Percentiles rank a stretch among this genome's conserved stretches.
Evolutionary conservation across 2,797 vertebrate genomes (phyloP).

Genomic region (Falco cherrug): DNA sequence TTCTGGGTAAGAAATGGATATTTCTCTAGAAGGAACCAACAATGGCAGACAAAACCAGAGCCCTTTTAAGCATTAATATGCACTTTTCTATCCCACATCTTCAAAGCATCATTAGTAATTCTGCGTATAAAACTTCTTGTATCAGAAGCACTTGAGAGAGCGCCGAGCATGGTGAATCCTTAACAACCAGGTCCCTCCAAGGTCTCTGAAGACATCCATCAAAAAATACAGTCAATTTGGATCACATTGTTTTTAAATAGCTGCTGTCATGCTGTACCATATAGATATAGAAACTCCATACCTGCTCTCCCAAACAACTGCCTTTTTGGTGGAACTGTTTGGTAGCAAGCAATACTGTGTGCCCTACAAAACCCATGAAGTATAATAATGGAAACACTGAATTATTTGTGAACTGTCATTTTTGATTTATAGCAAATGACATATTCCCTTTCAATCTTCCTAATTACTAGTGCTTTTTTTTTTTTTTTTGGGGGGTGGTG

Average conservation of each 20-base stretch:
- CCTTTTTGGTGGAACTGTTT: neutral
- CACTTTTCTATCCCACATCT: neutral
- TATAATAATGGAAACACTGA: conserved; percentile 12
- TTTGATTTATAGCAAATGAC: conserved; percentile 34
- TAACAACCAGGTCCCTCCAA: neutral
- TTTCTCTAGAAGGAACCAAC: neutral
- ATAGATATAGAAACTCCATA: neutral
- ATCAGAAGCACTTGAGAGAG: neutral
- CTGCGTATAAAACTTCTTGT: neutral
- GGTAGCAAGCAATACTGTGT: neutral
- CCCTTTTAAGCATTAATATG: neutral
- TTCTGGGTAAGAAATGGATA: neutral
- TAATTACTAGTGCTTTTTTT: neutral
- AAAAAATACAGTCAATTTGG: neutral
- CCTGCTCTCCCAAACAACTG: neutral
- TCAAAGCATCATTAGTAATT: conserved; percentile 10
- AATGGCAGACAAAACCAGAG: neutral
- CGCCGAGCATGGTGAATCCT: neutral
- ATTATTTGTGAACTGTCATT: conserved; percentile 47
- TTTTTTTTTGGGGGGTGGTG: no score
- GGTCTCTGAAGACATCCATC: neutral
- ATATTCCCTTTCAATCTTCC: conserved; percentile 1
- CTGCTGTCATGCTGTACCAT: neutral
- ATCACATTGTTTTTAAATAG: neutral
- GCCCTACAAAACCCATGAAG: neutral